Evolutionary conservation across 2,797 vertebrate genomes (phyloP).

Genomic region (Syngnathus acus): DNA sequence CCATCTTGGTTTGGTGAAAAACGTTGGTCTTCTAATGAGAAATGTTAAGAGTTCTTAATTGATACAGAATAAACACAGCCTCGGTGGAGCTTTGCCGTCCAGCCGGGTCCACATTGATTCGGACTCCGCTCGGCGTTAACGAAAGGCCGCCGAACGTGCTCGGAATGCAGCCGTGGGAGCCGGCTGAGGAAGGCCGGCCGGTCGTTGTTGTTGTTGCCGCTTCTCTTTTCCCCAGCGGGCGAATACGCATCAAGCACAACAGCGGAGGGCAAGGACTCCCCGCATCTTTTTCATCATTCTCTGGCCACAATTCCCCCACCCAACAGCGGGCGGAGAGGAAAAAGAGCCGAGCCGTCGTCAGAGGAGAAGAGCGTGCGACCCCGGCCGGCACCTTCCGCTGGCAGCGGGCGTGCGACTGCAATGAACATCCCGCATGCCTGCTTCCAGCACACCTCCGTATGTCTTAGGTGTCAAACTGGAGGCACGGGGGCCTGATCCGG

Average conservation of each 20-base stretch:
- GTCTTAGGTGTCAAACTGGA: not conserved
- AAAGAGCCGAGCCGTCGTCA: not conserved
- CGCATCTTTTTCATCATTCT: not conserved
- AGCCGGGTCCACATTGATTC: not conserved
- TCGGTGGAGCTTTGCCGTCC: not conserved
- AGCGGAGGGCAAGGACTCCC: not conserved
- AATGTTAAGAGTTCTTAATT: not conserved
- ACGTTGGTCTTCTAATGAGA: not conserved
- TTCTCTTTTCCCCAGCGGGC: not conserved
- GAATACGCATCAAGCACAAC: not conserved
- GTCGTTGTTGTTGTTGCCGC: not conserved
- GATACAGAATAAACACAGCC: not conserved
- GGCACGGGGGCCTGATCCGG: not conserved
- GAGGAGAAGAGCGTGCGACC: not conserved
- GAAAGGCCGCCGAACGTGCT: not conserved
- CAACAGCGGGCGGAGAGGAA: not conserved
- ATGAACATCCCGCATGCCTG: not conserved
- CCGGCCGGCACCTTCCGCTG: not conserved
- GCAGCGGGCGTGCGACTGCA: not conserved
- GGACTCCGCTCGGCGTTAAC: not conserved
- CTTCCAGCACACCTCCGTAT: not conserved
- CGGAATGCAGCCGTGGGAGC: not conserved
- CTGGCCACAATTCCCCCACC: not conserved
- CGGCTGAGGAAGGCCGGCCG: not conserved
- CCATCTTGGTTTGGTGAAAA: not conserved